Evolutionary conservation across 1,140 invertebrate genomes (phyloP).

Genomic region (Eumaeus atala): DNA sequence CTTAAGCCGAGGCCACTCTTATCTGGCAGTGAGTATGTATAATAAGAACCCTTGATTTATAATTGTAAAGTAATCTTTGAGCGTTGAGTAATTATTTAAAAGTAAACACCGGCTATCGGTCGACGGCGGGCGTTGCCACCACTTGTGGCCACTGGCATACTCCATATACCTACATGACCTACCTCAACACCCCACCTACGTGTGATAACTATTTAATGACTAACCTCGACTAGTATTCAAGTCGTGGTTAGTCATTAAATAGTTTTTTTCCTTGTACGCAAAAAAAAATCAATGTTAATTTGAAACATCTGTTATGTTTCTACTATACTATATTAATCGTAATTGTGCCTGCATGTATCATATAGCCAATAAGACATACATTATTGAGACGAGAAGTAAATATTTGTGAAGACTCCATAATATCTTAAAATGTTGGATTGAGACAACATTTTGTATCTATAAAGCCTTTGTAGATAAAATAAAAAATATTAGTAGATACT

Average conservation of each 20-base stretch:
- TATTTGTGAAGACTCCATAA: too few species aligned
- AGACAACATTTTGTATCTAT: too few species aligned
- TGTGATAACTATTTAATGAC: background rate
- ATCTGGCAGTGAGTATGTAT: background rate
- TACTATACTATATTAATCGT: too few species aligned
- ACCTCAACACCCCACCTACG: background rate
- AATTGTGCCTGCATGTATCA: too few species aligned
- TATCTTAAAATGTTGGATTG: too few species aligned
- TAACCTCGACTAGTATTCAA: background rate
- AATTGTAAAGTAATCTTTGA: background rate
- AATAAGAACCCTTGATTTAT: background rate
- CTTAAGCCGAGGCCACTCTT: background rate
- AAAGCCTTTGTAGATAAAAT: too few species aligned
- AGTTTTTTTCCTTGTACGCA: background rate
- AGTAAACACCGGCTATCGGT: background rate
- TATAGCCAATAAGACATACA: too few species aligned
- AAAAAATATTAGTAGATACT: too few species aligned
- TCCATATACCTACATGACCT: background rate
- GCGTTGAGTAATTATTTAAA: constrained; percentile 6
- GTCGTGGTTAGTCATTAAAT: background rate
- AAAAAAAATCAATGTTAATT: too few species aligned
- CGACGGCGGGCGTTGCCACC: constrained; percentile 1
- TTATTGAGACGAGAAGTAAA: too few species aligned
- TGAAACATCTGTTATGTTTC: too few species aligned
- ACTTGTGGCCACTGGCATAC: background rate